A percentile compares a stretch with the other conserved stretches of the same genome.
Conservation (phyloP, 2,888 invertebrate genomes). For the Tenthredo amoena region DNA sequence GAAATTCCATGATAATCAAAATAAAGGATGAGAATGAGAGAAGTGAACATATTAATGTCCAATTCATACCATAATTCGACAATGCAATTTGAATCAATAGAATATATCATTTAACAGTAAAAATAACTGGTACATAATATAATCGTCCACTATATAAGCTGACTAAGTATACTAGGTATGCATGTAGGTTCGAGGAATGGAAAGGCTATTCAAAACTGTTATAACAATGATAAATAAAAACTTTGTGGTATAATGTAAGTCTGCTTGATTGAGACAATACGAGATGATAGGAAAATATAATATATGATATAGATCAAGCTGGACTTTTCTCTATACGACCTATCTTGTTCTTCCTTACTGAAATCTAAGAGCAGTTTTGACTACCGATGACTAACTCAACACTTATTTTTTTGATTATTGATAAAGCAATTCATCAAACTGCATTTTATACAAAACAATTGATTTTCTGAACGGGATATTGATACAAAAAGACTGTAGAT, state of each 20-base stretch:
- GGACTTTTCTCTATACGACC: background rate
- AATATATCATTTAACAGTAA: conserved; percentile 20
- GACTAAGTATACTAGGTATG: conserved; percentile 45
- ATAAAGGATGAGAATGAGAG: background rate
- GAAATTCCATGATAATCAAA: background rate
- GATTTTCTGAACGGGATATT: background rate
- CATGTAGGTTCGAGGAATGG: conserved; percentile 28
- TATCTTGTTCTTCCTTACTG: background rate
- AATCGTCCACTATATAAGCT: conserved; percentile 49
- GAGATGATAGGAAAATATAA: conserved; percentile 56
- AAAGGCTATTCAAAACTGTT: conserved; percentile 29
- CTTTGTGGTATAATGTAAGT: conserved; percentile 56
- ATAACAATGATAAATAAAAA: conserved; percentile 18
- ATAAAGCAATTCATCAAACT: no score
- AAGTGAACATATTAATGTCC: background rate
- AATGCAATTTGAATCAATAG: conserved; percentile 44
- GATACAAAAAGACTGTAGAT: background rate
- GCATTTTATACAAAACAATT: background rate
- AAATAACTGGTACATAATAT: conserved; percentile 19
- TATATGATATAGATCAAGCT: conserved; percentile 32
- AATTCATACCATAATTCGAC: background rate
- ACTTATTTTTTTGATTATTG: background rate
- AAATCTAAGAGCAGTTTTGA: background rate
- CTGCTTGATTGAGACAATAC: conserved; percentile 62
- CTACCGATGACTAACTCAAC: background rate